These are phyloP conservation scores for Lasioglossum pauxillum DNA, from an alignment of 2,888 invertebrate species.

Conservation along the genomic window DNA sequence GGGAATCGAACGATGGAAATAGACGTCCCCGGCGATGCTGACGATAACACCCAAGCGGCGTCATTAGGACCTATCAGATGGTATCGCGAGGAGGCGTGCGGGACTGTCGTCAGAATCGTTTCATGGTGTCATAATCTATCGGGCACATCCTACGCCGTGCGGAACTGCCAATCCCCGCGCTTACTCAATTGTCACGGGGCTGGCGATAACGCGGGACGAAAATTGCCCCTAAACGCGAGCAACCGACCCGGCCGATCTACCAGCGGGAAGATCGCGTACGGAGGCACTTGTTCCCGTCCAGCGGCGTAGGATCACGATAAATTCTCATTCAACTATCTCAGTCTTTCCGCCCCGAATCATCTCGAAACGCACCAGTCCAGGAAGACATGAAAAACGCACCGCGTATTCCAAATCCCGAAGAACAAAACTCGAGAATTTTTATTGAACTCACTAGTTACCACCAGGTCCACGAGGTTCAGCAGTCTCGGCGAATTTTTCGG, in stretches of 20 bases:
- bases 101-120: constrained; percentile 23
- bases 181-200: constrained; percentile 14
- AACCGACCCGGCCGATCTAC: neutral
- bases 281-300: neutral
- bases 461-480: neutral
- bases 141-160: neutral
- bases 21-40: constrained; percentile 41
- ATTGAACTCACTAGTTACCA: neutral
- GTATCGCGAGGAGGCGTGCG: constrained; percentile 25
- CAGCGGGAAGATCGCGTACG: neutral
- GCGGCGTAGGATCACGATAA: neutral
- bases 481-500: neutral
- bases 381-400: neutral
- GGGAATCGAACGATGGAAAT: constrained; percentile 42
- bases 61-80: constrained; percentile 47
- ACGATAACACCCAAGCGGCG: constrained; percentile 37
- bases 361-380: neutral
- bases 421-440: neutral
- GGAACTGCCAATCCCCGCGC: neutral
- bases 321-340: neutral
- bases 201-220: neutral
- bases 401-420: neutral
- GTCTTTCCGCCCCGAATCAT: neutral
- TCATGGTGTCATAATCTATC: constrained; percentile 7
- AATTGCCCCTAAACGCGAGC: neutral